Percentiles rank a stretch among this genome's conserved stretches.
Evolutionary conservation across 2,888 invertebrate genomes (phyloP).

Genomic region (Drosophila barbarae): DNA sequence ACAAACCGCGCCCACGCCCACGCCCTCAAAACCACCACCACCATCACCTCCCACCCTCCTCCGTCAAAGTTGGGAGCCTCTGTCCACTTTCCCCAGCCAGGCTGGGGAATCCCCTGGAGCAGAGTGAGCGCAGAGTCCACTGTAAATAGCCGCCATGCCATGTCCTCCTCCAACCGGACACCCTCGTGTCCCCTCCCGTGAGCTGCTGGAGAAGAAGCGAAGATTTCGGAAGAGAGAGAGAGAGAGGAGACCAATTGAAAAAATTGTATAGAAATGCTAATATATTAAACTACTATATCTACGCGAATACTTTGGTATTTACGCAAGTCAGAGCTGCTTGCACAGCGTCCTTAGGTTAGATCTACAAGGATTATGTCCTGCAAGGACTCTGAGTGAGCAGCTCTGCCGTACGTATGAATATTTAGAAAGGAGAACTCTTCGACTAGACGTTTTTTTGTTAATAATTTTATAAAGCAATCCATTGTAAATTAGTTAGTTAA

Average conservation of each 20-base stretch:
- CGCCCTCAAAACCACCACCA: constrained; percentile 5
- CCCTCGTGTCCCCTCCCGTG: constrained; percentile 24
- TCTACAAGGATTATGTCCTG: background rate
- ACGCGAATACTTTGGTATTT: constrained; percentile 37
- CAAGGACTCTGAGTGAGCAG: background rate
- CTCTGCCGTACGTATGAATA: constrained; percentile 9
- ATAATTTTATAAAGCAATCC: constrained; percentile 46
- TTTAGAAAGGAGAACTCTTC: constrained; percentile 37
- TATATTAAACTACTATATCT: constrained; percentile 45
- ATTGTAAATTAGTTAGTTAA: constrained; percentile 51
- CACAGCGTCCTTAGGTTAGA: background rate
- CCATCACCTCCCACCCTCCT: constrained; percentile 18
- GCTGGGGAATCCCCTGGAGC: constrained; percentile 54
- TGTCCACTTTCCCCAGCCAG: constrained; percentile 66
- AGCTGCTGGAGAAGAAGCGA: constrained; percentile 49
- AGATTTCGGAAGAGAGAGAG: constrained; percentile 19
- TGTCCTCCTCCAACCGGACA: constrained; percentile 14
- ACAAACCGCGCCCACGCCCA: constrained; percentile 13
- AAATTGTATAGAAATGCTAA: constrained; percentile 66
- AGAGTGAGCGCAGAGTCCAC: constrained; percentile 39
- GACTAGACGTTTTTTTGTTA: constrained; percentile 51
- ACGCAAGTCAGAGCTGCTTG: constrained; percentile 12
- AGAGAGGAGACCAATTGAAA: constrained; percentile 49
- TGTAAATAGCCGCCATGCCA: constrained; percentile 56
- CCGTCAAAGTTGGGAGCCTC: constrained; percentile 35